Evolutionary conservation across 2,888 invertebrate genomes (phyloP).

Genomic region (Leptothorax acervorum): DNA sequence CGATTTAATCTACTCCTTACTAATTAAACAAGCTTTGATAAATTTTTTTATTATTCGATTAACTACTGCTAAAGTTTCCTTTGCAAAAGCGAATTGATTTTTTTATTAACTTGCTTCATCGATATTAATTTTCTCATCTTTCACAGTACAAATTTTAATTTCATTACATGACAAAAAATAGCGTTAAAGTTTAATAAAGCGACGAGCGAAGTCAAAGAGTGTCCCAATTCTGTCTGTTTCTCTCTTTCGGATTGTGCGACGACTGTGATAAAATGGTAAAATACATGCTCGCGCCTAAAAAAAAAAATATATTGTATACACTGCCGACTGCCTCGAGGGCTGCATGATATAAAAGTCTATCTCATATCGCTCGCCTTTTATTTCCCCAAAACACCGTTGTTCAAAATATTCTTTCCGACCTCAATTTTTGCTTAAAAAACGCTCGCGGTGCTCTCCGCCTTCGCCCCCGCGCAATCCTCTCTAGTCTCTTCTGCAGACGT

Average conservation of each 20-base stretch:
- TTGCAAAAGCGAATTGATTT: neutral
- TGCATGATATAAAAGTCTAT: slow-evolving; percentile 14
- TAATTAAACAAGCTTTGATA: neutral
- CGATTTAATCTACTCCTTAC: too few species aligned
- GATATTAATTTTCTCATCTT: slow-evolving; percentile 16
- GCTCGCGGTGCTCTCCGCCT: neutral
- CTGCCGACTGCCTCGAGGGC: slow-evolving; percentile 24
- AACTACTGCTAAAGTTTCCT: slow-evolving; percentile 1
- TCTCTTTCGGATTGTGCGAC: slow-evolving; percentile 13
- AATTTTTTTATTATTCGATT: neutral
- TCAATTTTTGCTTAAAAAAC: slow-evolving; percentile 37
- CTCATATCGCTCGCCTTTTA: slow-evolving; percentile 16
- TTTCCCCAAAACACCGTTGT: slow-evolving; percentile 30
- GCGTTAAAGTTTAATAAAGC: slow-evolving; percentile 1
- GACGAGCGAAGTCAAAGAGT: neutral
- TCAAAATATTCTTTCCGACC: slow-evolving; percentile 43
- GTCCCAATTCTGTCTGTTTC: neutral
- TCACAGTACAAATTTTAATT: slow-evolving; percentile 7
- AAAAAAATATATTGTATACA: neutral
- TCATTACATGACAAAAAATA: neutral
- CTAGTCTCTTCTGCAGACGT: slow-evolving; percentile 20
- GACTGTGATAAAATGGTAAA: slow-evolving; percentile 1
- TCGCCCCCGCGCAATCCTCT: neutral
- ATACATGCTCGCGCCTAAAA: slow-evolving; percentile 7
- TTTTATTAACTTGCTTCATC: neutral